Base-by-base conservation (phyloP, 2,113 vertebrate genomes). In the Numenius arquata region DNA sequence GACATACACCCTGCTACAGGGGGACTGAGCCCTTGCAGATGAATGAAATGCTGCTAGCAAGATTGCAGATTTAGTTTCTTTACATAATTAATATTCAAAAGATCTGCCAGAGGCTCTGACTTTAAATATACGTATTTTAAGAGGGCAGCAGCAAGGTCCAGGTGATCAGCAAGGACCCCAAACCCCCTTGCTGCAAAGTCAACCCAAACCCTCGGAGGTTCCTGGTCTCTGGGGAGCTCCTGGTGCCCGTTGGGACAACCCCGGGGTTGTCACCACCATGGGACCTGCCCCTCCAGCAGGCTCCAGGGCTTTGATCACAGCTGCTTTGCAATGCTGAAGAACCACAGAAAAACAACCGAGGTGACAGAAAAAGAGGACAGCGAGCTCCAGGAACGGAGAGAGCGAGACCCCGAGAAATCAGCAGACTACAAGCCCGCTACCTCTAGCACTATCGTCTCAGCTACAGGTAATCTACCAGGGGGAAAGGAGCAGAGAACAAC, bases 341-440 rank as follows among this genome's bases (percentile, higher is more conserved):
- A 75, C 61, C 62, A 88, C 52, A 90, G 90, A 52, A 85, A 66
- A 86, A 50, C 72, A 93, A 90, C 77, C 9, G 89, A 93, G 96
- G 88, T 43, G 55, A 79, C 74, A 79, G 75, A 55, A 78, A 50
- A 72, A 88, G 82, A 86, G 65, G 55, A 40, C 45, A 90, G 92
- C 12, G 70, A 96, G 95, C 76, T 32, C 15, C 21, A 79, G 77
- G 50, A 29, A 74, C 7, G 7, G 12, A 92, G 78, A 89, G 59
- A 58, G 66, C 0, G 4, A 91, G 79, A 82, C 84, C 92, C 96
- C 79, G 87, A 85, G 71, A 89, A 80, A 82, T 12, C 58, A 84
- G 96, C 91, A 9, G 93, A 88, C 97, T 98, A 98, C 94, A 92
- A 98, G 96, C 97, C 88, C 89, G 25, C 97, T 97, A 97, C 73